A percentile compares a stretch with the other conserved stretches of the same genome.
Conservation (phyloP, 2,797 vertebrate genomes). For the Centropyge bicolor region DNA sequence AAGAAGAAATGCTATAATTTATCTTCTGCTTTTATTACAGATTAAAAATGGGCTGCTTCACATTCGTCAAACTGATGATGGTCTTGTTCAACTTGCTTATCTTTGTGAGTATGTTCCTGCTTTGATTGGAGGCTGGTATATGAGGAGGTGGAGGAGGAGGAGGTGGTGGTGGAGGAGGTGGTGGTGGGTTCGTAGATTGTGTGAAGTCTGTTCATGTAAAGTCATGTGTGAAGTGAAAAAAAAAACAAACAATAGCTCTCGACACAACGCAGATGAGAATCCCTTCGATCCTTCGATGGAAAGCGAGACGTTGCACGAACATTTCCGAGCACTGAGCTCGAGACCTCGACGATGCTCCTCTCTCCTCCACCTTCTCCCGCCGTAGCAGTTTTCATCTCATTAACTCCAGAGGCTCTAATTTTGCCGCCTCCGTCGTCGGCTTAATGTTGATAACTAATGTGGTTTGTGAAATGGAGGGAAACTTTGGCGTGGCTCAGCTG, state of each 20-base stretch:
- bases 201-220: slow-evolving; percentile 4
- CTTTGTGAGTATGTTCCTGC: slow-evolving; percentile 89
- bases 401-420: slow-evolving; percentile 59
- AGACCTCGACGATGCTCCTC: slow-evolving; percentile 17
- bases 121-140: slow-evolving; percentile 47
- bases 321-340: slow-evolving; percentile 27
- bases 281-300: slow-evolving; percentile 26
- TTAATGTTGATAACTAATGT: slow-evolving; percentile 52
- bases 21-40: slow-evolving; percentile 73
- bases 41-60: slow-evolving; percentile 91
- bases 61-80: slow-evolving; percentile 91
- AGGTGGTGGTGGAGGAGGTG: background rate
- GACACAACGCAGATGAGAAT: slow-evolving; percentile 35
- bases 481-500: slow-evolving; percentile 36
- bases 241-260: slow-evolving; percentile 48
- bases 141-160: slow-evolving; percentile 5
- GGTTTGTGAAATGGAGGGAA: slow-evolving; percentile 57
- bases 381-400: slow-evolving; percentile 76
- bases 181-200: background rate
- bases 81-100: slow-evolving; percentile 91
- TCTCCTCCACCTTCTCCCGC: slow-evolving; percentile 45
- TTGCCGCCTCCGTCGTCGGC: slow-evolving; percentile 16
- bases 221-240: background rate
- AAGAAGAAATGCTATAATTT: slow-evolving; percentile 38
- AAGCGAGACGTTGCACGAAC: slow-evolving; percentile 58